Conservation (phyloP, 2,797 vertebrate genomes). For the Fistularia tabacaria region DNA sequence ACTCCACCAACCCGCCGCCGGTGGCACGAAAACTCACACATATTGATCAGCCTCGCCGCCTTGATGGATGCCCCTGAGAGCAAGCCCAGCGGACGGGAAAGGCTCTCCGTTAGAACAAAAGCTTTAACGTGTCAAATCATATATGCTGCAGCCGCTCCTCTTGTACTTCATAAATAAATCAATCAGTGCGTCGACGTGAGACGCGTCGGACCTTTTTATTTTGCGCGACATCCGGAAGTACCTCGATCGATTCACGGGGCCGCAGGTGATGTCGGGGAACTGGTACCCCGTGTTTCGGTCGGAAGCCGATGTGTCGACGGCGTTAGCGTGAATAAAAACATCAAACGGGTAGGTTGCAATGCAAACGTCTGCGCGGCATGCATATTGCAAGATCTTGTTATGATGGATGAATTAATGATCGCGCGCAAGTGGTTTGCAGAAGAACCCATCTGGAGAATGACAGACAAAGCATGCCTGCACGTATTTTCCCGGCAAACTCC, state of each 20-base stretch:
- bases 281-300: slow-evolving; percentile 18
- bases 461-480: background rate
- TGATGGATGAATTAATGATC: slow-evolving; percentile 52
- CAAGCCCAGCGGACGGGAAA: background rate
- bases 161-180: slow-evolving; percentile 43
- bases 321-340: slow-evolving; percentile 19
- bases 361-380: slow-evolving; percentile 9
- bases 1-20: slow-evolving; percentile 12
- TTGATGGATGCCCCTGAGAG: slow-evolving; percentile 20
- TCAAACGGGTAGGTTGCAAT: slow-evolving; percentile 29
- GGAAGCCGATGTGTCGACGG: slow-evolving; percentile 16
- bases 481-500: background rate
- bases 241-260: slow-evolving; percentile 19
- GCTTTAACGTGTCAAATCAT: slow-evolving; percentile 27
- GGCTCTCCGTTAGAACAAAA: slow-evolving; percentile 13
- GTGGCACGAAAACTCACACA: slow-evolving; percentile 14
- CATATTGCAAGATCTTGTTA: slow-evolving; percentile 17
- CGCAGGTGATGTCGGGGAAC: slow-evolving; percentile 6
- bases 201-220: slow-evolving; percentile 4
- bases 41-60: slow-evolving; percentile 21
- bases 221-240: slow-evolving; percentile 12
- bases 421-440: slow-evolving; percentile 15
- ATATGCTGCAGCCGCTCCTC: slow-evolving; percentile 26
- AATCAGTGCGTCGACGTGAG: slow-evolving; percentile 33
- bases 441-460: slow-evolving; percentile 15